Conservation (phyloP, 2,113 vertebrate species). For the Heterotis niloticus region DNA sequence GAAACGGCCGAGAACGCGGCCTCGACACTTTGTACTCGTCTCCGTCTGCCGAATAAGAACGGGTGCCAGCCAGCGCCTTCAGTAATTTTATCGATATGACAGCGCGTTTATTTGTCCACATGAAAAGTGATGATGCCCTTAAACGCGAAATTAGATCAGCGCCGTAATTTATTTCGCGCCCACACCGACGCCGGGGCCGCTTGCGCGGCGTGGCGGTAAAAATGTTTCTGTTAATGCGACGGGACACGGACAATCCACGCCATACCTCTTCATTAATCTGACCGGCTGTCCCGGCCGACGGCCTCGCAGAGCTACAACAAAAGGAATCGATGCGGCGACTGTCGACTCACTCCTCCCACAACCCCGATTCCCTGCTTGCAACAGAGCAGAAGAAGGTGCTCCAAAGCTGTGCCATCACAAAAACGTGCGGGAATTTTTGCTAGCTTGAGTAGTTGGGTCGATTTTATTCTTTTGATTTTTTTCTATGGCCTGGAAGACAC, state of each 20-base stretch:
- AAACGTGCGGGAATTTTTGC: too few species aligned
- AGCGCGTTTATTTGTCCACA: constrained; percentile 47
- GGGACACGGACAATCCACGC: constrained; percentile 43
- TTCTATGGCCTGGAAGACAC: too few species aligned
- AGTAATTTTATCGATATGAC: constrained; percentile 19
- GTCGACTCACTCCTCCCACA: neutral
- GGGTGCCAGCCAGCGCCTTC: neutral
- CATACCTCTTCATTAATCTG: constrained; percentile 61
- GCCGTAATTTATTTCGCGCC: constrained; percentile 61
- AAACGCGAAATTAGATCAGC: constrained; percentile 58
- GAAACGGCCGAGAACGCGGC: too few species aligned
- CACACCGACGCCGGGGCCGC: constrained; percentile 36
- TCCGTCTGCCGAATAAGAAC: neutral
- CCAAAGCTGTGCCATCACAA: neutral
- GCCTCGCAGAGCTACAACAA: constrained; percentile 23
- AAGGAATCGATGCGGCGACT: neutral
- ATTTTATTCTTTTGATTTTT: too few species aligned
- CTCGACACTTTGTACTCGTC: neutral
- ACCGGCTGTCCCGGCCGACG: constrained; percentile 36
- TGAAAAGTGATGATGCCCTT: constrained; percentile 40
- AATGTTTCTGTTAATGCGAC: constrained; percentile 44
- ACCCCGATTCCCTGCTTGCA: neutral
- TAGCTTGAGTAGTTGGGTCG: too few species aligned
- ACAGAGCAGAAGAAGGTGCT: neutral
- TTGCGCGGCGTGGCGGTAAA: constrained; percentile 6